Evolutionary conservation across 2,797 vertebrate species (phyloP).

Genomic region (Pterois miles): DNA sequence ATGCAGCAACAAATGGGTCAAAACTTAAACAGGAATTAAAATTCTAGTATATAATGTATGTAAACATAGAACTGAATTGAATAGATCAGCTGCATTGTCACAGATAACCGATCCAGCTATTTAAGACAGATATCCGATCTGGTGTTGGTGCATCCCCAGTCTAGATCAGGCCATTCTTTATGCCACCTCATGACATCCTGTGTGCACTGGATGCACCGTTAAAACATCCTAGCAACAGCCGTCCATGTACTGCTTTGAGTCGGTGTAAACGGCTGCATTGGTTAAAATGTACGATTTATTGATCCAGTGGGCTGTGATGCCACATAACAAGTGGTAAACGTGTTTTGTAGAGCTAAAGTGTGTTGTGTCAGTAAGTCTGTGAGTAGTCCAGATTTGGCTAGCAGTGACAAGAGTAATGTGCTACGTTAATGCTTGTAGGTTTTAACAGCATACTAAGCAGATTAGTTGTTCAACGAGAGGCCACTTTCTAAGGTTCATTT

Average conservation of each 20-base stretch:
- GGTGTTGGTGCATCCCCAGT: background rate
- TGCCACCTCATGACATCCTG: background rate
- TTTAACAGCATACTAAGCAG: background rate
- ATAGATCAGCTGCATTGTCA: no score
- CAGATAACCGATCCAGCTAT: no score
- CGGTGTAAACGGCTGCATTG: background rate
- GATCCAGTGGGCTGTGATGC: background rate
- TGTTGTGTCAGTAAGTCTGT: background rate
- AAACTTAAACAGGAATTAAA: no score
- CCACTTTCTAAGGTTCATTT: background rate
- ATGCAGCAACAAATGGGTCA: no score
- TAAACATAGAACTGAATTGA: no score
- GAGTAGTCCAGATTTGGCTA: background rate
- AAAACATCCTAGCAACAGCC: background rate
- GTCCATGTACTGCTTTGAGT: background rate
- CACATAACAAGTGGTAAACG: background rate
- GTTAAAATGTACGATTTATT: background rate
- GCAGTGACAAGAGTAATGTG: background rate
- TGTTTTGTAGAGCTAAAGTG: background rate
- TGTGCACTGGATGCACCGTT: background rate
- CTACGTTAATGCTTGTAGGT: background rate
- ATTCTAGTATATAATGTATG: no score
- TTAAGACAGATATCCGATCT: no score
- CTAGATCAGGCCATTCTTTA: background rate
- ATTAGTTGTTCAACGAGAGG: background rate